phyloP scores from a whole-genome alignment of 2,113 vertebrate genomes.

The Bujurquina vittata region DNA sequence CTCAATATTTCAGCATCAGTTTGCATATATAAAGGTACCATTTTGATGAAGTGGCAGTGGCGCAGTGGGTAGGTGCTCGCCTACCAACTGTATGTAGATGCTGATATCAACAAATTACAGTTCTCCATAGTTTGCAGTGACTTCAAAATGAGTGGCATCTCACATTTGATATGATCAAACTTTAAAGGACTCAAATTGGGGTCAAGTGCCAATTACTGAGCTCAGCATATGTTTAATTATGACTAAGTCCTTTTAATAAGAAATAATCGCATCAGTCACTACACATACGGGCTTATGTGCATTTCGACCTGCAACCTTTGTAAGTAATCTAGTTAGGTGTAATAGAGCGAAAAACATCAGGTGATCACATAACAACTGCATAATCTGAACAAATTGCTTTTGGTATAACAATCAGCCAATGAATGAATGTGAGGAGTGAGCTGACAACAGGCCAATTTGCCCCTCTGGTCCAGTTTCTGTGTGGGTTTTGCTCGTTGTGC shows the following conservation, averaged over 20 bases:
- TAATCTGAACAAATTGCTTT: neutral
- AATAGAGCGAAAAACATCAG: neutral
- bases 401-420: neutral
- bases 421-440: neutral
- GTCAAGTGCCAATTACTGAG: neutral
- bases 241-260: neutral
- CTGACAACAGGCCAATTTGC: neutral
- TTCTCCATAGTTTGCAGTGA: neutral
- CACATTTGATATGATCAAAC: neutral
- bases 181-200: neutral
- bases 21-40: neutral
- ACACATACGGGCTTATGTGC: neutral
- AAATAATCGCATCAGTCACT: neutral
- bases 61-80: too few species aligned
- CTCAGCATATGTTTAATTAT: neutral
- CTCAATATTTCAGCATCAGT: neutral
- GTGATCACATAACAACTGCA: neutral
- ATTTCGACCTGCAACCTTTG: neutral
- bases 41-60: too few species aligned
- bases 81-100: neutral
- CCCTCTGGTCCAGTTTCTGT: neutral
- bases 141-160: neutral
- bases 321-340: neutral
- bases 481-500: neutral
- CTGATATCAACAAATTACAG: neutral